These are phyloP conservation scores for Verasper variegatus DNA, from an alignment of 2,113 vertebrate species.

Conservation along the genomic window DNA sequence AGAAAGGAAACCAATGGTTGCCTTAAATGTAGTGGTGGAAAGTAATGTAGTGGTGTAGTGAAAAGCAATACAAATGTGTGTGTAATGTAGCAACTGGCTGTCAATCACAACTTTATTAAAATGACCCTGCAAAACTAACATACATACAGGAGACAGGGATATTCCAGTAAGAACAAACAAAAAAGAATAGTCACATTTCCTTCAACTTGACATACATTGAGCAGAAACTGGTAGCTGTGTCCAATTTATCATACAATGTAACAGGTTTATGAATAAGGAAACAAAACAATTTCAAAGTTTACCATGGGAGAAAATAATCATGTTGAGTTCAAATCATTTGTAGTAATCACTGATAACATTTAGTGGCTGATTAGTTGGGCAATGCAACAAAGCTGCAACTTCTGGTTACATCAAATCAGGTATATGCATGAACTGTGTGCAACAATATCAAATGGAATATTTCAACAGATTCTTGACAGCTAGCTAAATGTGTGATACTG, in stretches of 20 bases:
- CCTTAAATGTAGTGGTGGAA: no score
- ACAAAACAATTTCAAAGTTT: slow-evolving; percentile 27
- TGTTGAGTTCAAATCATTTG: background rate
- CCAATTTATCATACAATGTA: slow-evolving; percentile 9
- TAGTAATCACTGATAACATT: slow-evolving; percentile 4
- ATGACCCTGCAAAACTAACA: slow-evolving; percentile 31
- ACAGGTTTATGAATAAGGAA: background rate
- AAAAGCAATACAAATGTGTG: no score
- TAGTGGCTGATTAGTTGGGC: slow-evolving; percentile 30
- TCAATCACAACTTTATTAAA: slow-evolving; percentile 48
- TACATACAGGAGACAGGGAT: slow-evolving; percentile 42
- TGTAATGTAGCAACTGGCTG: background rate
- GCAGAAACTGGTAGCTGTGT: slow-evolving; percentile 9
- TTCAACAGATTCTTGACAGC: slow-evolving; percentile 23
- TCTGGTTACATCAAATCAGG: slow-evolving; percentile 17
- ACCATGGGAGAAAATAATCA: background rate
- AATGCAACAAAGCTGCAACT: slow-evolving; percentile 24
- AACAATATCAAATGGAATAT: slow-evolving; percentile 20
- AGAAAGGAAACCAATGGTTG: no score
- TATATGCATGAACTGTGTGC: background rate
- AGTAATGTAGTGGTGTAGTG: no score
- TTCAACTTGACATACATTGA: slow-evolving; percentile 32
- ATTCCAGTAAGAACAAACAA: slow-evolving; percentile 52
- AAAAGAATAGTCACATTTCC: slow-evolving; percentile 40
- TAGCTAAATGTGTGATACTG: background rate